These are phyloP conservation scores for Nothocercus julius DNA, from an alignment of 2,113 vertebrate genomes.

Conservation along the genomic window DNA sequence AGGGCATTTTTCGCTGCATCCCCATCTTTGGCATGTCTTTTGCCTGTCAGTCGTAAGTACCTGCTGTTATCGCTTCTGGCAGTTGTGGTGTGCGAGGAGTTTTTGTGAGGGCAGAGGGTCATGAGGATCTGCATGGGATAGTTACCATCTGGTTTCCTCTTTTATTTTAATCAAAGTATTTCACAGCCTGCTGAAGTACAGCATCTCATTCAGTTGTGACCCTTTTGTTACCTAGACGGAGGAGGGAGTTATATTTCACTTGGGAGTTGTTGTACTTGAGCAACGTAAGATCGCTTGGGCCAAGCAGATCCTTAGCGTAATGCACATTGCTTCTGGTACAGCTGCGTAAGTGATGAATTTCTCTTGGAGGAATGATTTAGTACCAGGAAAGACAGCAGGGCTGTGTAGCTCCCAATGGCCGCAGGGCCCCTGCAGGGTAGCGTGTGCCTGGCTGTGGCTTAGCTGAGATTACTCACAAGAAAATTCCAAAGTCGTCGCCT, in stretches of 20 bases:
- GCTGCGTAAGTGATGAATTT: background rate
- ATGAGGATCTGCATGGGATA: background rate
- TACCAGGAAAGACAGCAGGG: background rate
- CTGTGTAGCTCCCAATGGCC: background rate
- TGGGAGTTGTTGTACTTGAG: slow-evolving; percentile 8
- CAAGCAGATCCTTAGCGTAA: background rate
- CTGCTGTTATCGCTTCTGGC: background rate
- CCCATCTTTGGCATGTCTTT: slow-evolving; percentile 99
- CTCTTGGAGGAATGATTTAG: background rate
- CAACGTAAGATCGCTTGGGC: background rate
- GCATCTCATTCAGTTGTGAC: background rate
- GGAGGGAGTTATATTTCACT: slow-evolving; percentile 6
- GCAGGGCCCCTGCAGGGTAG: background rate
- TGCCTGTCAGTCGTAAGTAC: slow-evolving; percentile 99
- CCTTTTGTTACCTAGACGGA: background rate
- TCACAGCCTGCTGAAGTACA: background rate
- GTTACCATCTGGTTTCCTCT: background rate
- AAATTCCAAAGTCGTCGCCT: background rate
- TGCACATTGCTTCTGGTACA: background rate
- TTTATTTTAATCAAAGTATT: background rate
- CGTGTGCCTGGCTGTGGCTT: background rate
- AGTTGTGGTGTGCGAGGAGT: background rate
- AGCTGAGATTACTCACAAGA: background rate
- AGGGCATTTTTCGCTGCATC: slow-evolving; percentile 96
- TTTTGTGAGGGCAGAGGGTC: background rate